These are phyloP conservation scores for Cryptoleucopteryx plumbea DNA, from an alignment of 2,113 vertebrate genomes.

Conservation along the genomic window DNA sequence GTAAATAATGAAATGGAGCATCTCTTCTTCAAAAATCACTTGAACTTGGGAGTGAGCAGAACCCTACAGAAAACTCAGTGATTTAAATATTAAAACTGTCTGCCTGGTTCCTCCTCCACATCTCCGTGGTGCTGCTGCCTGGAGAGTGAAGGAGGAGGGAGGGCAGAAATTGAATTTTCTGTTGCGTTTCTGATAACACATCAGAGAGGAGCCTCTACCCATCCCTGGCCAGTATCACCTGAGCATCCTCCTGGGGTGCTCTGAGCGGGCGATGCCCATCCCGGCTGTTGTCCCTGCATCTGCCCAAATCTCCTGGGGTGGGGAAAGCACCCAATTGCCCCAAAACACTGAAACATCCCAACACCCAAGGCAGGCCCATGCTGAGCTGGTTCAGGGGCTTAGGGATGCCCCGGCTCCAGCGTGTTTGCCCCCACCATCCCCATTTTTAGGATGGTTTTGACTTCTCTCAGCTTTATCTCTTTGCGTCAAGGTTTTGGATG, in stretches of 20 bases:
- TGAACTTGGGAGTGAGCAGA: not conserved
- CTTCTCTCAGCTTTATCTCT: not conserved
- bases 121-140: not conserved
- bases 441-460: rapidly evolving
- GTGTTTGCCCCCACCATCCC: rapidly evolving
- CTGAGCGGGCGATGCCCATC: rapidly evolving
- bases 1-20: not conserved
- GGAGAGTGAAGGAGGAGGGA: not conserved
- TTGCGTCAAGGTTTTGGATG: rapidly evolving
- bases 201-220: not conserved
- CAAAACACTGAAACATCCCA: rapidly evolving
- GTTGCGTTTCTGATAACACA: not conserved
- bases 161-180: not conserved
- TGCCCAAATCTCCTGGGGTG: rapidly evolving
- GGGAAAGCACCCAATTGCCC: not conserved
- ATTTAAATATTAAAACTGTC: not conserved
- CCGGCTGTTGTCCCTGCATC: rapidly evolving
- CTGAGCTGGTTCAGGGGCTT: not conserved
- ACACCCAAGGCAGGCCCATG: rapidly evolving
- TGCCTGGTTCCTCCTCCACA: not conserved
- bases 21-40: not conserved
- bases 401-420: rapidly evolving
- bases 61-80: not conserved
- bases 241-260: not conserved
- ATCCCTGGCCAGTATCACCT: rapidly evolving